These are phyloP conservation scores for Hepsetus odoe DNA, from an alignment of 2,113 vertebrate genomes.

Conservation along the genomic window DNA sequence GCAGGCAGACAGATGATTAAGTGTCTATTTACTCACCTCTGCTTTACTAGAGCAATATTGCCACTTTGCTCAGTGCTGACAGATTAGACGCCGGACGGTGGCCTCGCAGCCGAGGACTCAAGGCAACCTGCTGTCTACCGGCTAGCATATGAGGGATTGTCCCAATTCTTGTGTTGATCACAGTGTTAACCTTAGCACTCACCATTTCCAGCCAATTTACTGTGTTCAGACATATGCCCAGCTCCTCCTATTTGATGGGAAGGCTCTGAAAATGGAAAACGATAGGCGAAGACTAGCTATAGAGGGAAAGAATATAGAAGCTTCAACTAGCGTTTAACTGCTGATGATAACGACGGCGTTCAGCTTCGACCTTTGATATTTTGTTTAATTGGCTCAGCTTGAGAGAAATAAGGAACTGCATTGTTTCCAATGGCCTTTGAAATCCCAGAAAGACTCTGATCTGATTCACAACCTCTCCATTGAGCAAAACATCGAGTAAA, in stretches of 20 bases:
- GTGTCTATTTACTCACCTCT: constrained; percentile 65
- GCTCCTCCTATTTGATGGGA: constrained; percentile 30
- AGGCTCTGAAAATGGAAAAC: neutral
- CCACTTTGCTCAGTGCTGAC: constrained; percentile 64
- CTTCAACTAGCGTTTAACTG: neutral
- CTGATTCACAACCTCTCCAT: neutral
- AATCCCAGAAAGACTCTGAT: neutral
- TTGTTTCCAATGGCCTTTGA: neutral
- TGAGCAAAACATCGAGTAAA: neutral
- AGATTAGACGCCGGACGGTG: constrained; percentile 63
- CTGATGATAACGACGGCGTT: neutral
- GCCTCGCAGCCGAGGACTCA: constrained; percentile 64
- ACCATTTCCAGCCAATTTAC: constrained; percentile 58
- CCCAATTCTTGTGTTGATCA: constrained; percentile 71
- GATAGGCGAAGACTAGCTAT: neutral
- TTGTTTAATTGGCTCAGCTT: neutral
- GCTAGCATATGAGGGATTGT: constrained; percentile 70
- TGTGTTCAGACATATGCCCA: constrained; percentile 67
- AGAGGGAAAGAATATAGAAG: neutral
- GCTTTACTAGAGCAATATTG: constrained; percentile 58
- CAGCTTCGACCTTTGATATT: neutral
- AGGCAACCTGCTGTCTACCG: constrained; percentile 64
- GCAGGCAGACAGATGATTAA: constrained; percentile 68
- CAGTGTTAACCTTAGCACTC: constrained; percentile 65
- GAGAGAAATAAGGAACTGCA: neutral